These are phyloP conservation scores for Pogonocherus hispidulus DNA, from an alignment of 2,888 invertebrate species.

Conservation along the genomic window DNA sequence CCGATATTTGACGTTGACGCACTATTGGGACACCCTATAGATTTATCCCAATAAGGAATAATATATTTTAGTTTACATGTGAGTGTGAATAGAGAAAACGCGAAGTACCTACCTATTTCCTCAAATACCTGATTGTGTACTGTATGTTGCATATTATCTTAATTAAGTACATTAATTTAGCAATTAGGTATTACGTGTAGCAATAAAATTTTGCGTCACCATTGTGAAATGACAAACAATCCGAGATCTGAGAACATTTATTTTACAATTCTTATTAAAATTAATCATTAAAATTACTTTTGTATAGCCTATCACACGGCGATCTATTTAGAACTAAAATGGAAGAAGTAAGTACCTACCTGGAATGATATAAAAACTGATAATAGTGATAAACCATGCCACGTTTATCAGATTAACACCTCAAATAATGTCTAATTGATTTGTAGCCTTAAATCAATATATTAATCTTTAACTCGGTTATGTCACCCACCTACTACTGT, in stretches of 20 bases:
- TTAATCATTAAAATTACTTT: neutral
- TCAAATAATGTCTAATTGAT: neutral
- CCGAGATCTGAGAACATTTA: no score
- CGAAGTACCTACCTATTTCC: neutral
- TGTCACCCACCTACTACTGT: no score
- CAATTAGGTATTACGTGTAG: neutral
- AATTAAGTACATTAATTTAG: neutral
- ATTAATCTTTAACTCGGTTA: neutral
- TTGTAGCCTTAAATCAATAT: neutral
- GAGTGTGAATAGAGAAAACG: neutral
- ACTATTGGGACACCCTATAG: no score
- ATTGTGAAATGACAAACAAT: neutral
- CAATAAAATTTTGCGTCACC: neutral
- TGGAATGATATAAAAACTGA: neutral
- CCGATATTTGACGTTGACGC: no score
- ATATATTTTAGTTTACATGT: no score
- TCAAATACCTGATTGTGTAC: neutral
- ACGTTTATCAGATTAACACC: neutral
- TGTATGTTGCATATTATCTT: neutral
- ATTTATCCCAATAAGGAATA: no score
- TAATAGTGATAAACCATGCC: conserved; percentile 2
- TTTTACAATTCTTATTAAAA: neutral
- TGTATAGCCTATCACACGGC: neutral
- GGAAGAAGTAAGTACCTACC: neutral
- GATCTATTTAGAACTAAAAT: neutral